phyloP scores from a whole-genome alignment of 2,113 vertebrate species.

The Colaptes auratus region DNA sequence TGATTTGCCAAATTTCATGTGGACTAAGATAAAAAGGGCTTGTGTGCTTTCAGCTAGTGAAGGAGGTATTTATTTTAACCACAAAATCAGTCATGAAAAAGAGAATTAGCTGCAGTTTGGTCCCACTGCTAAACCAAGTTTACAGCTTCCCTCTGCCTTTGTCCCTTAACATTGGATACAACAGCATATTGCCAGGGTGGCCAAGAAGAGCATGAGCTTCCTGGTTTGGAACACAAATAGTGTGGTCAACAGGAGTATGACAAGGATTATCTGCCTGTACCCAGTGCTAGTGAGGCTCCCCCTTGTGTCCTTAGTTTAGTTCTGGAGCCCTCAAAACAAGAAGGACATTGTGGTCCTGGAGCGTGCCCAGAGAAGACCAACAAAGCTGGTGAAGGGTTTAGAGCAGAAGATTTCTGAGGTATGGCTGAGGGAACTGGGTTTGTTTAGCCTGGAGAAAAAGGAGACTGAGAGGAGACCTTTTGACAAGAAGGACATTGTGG shows the following conservation, averaged over 20 bases:
- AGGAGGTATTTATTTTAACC: slow-evolving; percentile 11
- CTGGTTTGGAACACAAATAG: too few relatives aligned
- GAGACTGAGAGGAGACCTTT: too few relatives aligned
- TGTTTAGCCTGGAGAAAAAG: neutral
- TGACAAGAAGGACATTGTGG: neutral
- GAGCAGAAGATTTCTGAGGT: neutral
- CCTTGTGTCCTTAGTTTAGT: neutral
- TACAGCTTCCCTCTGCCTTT: neutral
- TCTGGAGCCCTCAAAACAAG: neutral
- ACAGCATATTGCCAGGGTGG: neutral
- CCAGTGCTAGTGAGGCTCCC: too few relatives aligned
- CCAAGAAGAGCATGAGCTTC: too few relatives aligned
- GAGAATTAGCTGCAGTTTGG: neutral
- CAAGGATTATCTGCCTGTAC: too few relatives aligned
- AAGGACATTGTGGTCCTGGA: neutral
- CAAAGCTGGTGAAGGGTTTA: too few relatives aligned
- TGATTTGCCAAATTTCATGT: slow-evolving; percentile 11
- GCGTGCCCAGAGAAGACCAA: neutral
- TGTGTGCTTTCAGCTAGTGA: neutral
- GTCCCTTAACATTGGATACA: neutral
- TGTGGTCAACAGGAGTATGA: too few relatives aligned
- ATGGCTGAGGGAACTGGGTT: neutral
- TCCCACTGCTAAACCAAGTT: slow-evolving; percentile 23
- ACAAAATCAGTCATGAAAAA: neutral
- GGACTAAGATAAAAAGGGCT: neutral